Conservation (phyloP, 2,888 invertebrate genomes). For the Coronaproctus castanopsis region DNA sequence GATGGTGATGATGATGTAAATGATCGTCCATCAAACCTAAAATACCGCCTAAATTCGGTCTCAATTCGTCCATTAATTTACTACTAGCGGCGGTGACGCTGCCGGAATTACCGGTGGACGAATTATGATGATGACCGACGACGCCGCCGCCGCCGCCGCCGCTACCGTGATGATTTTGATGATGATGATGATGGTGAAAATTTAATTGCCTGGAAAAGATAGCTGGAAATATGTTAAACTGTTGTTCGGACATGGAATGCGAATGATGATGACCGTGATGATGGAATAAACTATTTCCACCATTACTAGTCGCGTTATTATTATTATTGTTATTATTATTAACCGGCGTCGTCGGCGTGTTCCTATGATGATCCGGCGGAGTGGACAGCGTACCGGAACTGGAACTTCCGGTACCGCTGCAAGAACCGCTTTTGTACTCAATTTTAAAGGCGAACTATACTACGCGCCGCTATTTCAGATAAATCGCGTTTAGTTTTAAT, state of each 20-base stretch:
- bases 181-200: conserved; percentile 30
- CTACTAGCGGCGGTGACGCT: conserved; percentile 15
- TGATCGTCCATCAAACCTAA: conserved; percentile 61
- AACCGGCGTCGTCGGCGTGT: conserved; percentile 29
- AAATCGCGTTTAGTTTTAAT: conserved; percentile 13
- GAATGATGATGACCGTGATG: not conserved
- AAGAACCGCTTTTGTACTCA: conserved; percentile 22
- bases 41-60: conserved; percentile 60
- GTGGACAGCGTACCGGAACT: conserved; percentile 15
- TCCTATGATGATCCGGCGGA: conserved; percentile 6
- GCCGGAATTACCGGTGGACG: not conserved
- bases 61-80: conserved; percentile 68
- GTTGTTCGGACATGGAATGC: conserved; percentile 31
- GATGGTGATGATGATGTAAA: conserved; percentile 30
- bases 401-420: conserved; percentile 24
- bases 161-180: conserved; percentile 11
- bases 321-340: conserved; percentile 23
- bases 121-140: not conserved
- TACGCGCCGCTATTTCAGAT: conserved; percentile 14
- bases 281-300: too few relatives aligned
- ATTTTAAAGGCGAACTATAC: conserved; percentile 19
- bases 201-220: conserved; percentile 76
- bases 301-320: too few relatives aligned
- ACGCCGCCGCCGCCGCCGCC: conserved; percentile 13
- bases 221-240: conserved; percentile 79